Conservation (phyloP, 2,113 vertebrate genomes). For the Phylloscopus trochilus region DNA sequence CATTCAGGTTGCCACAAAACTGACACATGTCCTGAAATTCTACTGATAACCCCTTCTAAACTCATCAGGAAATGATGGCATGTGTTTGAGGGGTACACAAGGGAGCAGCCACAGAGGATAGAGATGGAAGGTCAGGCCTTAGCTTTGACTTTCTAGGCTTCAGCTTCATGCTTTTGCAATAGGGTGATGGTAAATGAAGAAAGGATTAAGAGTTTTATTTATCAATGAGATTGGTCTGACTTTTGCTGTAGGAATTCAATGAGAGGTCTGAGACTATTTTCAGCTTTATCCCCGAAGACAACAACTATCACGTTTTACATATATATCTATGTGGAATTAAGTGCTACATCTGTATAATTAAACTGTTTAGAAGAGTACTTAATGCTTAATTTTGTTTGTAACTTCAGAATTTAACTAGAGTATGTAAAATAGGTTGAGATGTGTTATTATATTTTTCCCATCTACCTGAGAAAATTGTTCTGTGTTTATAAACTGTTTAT, state of each 20-base stretch:
- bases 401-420: neutral
- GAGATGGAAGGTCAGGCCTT: constrained; percentile 14
- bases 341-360: neutral
- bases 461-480: neutral
- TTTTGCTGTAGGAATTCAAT: neutral
- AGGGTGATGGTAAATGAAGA: neutral
- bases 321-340: neutral
- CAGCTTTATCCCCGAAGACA: neutral
- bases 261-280: neutral
- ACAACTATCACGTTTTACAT: neutral
- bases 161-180: neutral
- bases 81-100: constrained; percentile 41
- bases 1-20: constrained; percentile 57
- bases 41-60: constrained; percentile 50
- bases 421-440: neutral
- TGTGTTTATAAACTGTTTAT: neutral
- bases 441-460: neutral
- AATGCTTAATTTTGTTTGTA: neutral
- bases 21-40: constrained; percentile 64
- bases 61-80: constrained; percentile 22
- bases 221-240: neutral
- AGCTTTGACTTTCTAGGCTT: constrained; percentile 46
- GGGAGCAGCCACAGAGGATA: constrained; percentile 18
- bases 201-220: neutral
- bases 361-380: neutral